Evolutionary conservation across 1,140 invertebrate species (phyloP).

Genomic region (Plodia interpunctella): DNA sequence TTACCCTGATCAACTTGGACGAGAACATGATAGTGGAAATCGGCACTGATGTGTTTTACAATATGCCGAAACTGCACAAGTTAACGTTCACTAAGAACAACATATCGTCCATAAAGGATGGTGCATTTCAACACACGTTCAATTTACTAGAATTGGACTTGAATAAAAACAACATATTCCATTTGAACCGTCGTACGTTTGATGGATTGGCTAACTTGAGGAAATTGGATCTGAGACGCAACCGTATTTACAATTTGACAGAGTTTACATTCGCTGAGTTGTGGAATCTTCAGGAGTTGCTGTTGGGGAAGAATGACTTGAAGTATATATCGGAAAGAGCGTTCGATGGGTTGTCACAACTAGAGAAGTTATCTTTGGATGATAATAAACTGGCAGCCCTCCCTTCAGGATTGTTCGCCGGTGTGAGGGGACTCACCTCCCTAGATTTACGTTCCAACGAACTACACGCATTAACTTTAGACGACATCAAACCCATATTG

Average conservation of each 20-base stretch:
- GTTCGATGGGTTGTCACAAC: constrained; percentile 82
- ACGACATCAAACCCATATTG: constrained; percentile 83
- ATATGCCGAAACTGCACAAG: constrained; percentile 82
- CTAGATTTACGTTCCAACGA: constrained; percentile 85
- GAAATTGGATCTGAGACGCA: constrained; percentile 82
- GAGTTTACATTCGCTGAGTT: constrained; percentile 86
- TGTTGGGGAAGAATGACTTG: constrained; percentile 83
- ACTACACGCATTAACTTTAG: constrained; percentile 84
- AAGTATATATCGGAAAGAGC: constrained; percentile 83
- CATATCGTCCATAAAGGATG: constrained; percentile 83
- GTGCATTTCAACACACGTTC: constrained; percentile 82
- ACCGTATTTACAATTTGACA: constrained; percentile 83
- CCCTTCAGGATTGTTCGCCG: constrained; percentile 80
- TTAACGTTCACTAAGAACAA: constrained; percentile 84
- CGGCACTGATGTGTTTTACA: constrained; percentile 82
- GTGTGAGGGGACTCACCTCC: constrained; percentile 80
- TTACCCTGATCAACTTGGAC: constrained; percentile 82
- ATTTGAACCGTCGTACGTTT: constrained; percentile 84
- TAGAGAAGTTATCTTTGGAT: constrained; percentile 82
- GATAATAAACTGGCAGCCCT: constrained; percentile 84
- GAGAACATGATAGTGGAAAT: constrained; percentile 85
- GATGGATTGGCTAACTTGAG: constrained; percentile 81
- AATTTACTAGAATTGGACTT: constrained; percentile 83
- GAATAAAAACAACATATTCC: constrained; percentile 82
- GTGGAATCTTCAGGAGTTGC: constrained; percentile 82